phyloP scores from a whole-genome alignment of 2,888 invertebrate species.

The Aelia acuminata region DNA sequence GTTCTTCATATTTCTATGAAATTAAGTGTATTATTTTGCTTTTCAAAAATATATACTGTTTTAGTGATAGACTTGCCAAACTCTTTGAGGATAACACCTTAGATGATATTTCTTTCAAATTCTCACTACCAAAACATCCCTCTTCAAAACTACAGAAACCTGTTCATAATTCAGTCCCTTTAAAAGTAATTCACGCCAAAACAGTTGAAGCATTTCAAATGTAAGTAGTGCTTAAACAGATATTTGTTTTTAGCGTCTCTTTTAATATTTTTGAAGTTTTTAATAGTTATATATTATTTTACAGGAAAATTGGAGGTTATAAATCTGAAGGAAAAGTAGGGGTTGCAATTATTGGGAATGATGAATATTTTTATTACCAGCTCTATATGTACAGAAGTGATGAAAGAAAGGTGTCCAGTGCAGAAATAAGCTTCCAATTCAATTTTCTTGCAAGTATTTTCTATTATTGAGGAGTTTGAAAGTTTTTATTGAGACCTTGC shows the following conservation, averaged over 20 bases:
- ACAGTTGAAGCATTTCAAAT: constrained; percentile 60
- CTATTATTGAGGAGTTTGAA: not conserved
- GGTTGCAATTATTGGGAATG: constrained; percentile 68
- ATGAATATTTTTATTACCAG: constrained; percentile 67
- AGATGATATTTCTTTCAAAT: constrained; percentile 57
- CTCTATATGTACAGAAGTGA: constrained; percentile 68
- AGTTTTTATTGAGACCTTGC: not conserved
- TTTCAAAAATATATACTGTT: not conserved
- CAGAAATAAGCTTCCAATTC: constrained; percentile 53
- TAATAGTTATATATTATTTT: constrained; percentile 77
- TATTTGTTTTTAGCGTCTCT: not conserved
- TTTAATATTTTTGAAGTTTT: constrained; percentile 74
- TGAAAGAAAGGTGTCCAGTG: constrained; percentile 57
- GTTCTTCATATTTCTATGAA: not conserved
- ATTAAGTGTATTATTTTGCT: not conserved
- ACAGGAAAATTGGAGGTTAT: constrained; percentile 68
- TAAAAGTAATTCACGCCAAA: constrained; percentile 60
- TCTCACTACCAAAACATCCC: constrained; percentile 51
- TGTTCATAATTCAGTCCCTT: constrained; percentile 27
- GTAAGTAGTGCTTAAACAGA: constrained; percentile 33
- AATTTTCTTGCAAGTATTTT: constrained; percentile 45
- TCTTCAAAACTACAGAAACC: constrained; percentile 9
- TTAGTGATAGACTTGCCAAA: constrained; percentile 56
- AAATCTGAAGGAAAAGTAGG: constrained; percentile 68
- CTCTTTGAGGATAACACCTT: constrained; percentile 57